Conservation (phyloP, 2,113 vertebrate genomes). For the Pleuronectes platessa region DNA sequence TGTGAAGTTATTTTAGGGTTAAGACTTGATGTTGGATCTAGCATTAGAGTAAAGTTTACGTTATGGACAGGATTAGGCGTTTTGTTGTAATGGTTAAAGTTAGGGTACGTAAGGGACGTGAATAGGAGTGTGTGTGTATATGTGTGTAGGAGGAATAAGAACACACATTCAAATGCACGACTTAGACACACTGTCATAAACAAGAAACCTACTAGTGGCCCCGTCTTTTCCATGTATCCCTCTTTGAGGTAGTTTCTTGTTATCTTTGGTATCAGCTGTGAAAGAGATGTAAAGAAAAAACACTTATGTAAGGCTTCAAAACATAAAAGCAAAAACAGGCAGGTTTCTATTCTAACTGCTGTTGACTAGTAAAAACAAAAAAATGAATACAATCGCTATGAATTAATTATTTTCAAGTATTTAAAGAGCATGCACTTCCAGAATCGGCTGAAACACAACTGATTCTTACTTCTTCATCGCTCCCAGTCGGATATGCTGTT, state of each 20-base stretch:
- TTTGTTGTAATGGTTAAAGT: too few species aligned
- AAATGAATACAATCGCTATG: not conserved
- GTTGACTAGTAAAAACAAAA: not conserved
- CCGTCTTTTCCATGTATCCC: conserved; percentile 97
- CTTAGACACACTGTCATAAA: not conserved
- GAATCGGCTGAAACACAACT: not conserved
- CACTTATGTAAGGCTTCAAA: not conserved
- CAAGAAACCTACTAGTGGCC: conserved; percentile 85
- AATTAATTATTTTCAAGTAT: not conserved
- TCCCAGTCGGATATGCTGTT: conserved; percentile 85
- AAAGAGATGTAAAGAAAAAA: conserved; percentile 7
- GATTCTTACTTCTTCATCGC: conserved; percentile 85
- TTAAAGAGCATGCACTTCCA: not conserved
- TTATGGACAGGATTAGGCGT: too few species aligned
- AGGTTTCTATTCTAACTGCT: not conserved
- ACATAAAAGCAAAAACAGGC: not conserved
- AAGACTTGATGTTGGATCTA: too few species aligned
- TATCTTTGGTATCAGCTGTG: conserved; percentile 88
- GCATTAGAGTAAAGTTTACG: too few species aligned
- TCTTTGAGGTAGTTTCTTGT: conserved; percentile 92
- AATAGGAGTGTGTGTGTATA: not conserved
- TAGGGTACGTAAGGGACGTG: too few species aligned
- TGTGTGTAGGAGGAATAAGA: conserved; percentile 46
- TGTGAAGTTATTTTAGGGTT: too few species aligned
- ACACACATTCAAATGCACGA: not conserved